phyloP scores from a whole-genome alignment of 2,797 vertebrate genomes.

The Malacoctenus gilli region DNA sequence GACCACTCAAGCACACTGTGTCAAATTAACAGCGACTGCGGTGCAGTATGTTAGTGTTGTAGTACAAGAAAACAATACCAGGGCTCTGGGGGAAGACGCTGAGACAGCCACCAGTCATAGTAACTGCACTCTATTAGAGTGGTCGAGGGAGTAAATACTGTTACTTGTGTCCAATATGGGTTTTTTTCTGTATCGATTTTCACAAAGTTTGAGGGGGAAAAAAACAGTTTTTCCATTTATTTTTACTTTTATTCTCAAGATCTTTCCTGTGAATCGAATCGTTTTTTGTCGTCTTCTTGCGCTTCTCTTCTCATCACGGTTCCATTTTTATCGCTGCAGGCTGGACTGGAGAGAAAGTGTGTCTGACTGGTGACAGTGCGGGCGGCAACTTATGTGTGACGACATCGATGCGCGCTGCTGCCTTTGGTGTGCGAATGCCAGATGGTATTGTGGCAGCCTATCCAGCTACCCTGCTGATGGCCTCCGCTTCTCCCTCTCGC shows the following conservation, averaged over 20 bases:
- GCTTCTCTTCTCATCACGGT: background rate
- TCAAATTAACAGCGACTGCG: slow-evolving; percentile 42
- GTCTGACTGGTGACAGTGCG: slow-evolving; percentile 91
- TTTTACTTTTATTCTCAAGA: too few relatives aligned
- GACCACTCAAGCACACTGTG: slow-evolving; percentile 24
- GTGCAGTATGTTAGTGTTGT: slow-evolving; percentile 33
- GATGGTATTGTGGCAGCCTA: slow-evolving; percentile 90
- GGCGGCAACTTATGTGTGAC: slow-evolving; percentile 92
- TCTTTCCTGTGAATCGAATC: background rate
- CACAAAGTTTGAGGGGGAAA: background rate
- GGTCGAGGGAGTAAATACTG: background rate
- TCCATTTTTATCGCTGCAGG: slow-evolving; percentile 68
- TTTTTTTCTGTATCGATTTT: too few relatives aligned
- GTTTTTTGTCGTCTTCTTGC: background rate
- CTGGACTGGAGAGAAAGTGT: slow-evolving; percentile 89
- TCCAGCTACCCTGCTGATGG: slow-evolving; percentile 88
- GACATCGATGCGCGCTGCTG: slow-evolving; percentile 86
- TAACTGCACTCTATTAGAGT: slow-evolving; percentile 15
- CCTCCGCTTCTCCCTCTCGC: slow-evolving; percentile 89
- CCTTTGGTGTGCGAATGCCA: slow-evolving; percentile 87
- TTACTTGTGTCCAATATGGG: slow-evolving; percentile 19
- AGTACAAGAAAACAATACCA: slow-evolving; percentile 28
- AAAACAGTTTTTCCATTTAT: background rate
- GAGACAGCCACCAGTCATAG: slow-evolving; percentile 15
- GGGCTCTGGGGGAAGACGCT: background rate